A percentile compares a stretch with the other conserved stretches of the same genome.
Conservation (phyloP, 2,797 vertebrate genomes). For the Platyrinchus mystaceus region DNA sequence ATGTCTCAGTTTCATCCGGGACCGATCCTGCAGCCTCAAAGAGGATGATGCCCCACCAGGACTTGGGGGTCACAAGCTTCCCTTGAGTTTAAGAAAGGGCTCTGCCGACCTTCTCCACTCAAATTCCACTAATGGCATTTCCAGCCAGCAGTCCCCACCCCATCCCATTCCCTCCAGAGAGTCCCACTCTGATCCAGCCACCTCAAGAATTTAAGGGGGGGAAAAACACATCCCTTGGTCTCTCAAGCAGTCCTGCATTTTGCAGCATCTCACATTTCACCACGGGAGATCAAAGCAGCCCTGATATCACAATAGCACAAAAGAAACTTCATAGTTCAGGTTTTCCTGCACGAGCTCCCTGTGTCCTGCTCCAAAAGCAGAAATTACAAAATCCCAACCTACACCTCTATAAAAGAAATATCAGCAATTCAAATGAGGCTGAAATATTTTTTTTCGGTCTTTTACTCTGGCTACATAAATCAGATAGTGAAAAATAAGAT, state of each 20-base stretch:
- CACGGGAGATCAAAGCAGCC: neutral
- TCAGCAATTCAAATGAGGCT: neutral
- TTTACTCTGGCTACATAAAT: slow-evolving; percentile 21
- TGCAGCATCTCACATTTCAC: neutral
- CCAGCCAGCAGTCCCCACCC: neutral
- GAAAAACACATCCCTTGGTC: neutral
- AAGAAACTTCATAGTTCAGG: neutral
- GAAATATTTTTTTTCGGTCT: neutral
- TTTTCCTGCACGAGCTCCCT: neutral
- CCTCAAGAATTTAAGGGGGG: neutral
- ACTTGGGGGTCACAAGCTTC: neutral
- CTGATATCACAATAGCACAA: neutral
- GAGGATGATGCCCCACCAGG: neutral
- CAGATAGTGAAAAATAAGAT: slow-evolving; percentile 23
- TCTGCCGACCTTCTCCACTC: accelerated
- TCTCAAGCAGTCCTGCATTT: neutral
- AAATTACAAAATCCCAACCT: neutral
- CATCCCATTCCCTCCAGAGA: accelerated
- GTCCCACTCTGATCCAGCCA: neutral
- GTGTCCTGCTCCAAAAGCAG: neutral
- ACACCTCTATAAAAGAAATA: neutral
- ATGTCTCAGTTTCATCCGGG: neutral
- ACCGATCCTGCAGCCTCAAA: neutral
- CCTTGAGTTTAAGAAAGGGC: neutral
- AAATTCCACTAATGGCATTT: neutral